Conservation (phyloP, 2,113 vertebrate genomes). For the Neogobius melanostomus region DNA sequence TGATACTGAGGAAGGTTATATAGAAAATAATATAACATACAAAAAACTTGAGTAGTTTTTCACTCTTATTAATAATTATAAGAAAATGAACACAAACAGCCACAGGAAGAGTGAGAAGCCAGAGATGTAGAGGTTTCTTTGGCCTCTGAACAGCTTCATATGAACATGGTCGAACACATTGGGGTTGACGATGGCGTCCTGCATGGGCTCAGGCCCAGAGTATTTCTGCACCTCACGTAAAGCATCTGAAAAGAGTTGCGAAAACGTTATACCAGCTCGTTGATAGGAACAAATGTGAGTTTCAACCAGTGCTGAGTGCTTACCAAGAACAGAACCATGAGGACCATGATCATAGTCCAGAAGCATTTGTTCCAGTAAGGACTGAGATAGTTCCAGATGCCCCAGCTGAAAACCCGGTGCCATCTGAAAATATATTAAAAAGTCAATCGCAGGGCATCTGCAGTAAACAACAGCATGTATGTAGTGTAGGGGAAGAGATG, state of each 20-base stretch:
- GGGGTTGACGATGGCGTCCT: conserved; percentile 66
- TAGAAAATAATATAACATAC: background rate
- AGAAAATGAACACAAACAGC: conserved; percentile 83
- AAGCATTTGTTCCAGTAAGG: conserved; percentile 92
- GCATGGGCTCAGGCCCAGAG: conserved; percentile 70
- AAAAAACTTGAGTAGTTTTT: background rate
- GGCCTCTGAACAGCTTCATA: conserved; percentile 96
- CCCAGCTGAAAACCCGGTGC: conserved; percentile 86
- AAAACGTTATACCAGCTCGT: background rate
- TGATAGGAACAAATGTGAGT: background rate
- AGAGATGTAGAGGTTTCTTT: conserved; percentile 97
- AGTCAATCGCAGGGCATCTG: background rate
- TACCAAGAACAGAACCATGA: conserved; percentile 93
- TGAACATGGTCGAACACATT: conserved; percentile 86
- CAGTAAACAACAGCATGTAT: background rate
- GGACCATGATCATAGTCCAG: conserved; percentile 89
- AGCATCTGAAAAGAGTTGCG: conserved; percentile 79
- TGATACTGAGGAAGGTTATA: conserved; percentile 61
- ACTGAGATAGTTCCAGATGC: conserved; percentile 86
- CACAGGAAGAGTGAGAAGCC: conserved; percentile 97
- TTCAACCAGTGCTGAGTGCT: conserved; percentile 11
- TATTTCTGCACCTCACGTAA: conserved; percentile 92
- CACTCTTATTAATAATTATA: background rate
- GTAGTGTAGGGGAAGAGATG: background rate
- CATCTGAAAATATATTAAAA: conserved; percentile 80